Conservation (phyloP, 1,140 invertebrate genomes). For the Zaprionus tsacasi region DNA sequence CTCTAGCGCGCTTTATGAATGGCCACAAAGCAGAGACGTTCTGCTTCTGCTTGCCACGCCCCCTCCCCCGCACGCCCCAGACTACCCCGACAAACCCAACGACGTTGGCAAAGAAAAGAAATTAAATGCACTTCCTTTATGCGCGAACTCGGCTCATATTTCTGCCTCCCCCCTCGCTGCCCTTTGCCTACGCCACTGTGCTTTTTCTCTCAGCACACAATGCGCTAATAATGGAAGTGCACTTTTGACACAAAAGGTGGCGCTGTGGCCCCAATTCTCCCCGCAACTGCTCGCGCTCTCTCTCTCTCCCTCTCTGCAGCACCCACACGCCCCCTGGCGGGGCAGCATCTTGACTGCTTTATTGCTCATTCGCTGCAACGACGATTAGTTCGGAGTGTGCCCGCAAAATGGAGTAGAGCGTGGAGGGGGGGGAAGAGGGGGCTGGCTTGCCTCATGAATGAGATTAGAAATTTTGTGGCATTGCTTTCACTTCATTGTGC, state of each 20-base stretch:
- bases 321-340: constrained; percentile 1
- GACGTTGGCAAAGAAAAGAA: constrained; percentile 66
- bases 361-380: constrained; percentile 78
- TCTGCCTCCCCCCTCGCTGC: constrained; percentile 16
- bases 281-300: neutral
- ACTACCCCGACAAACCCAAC: constrained; percentile 28
- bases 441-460: constrained; percentile 32
- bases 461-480: constrained; percentile 78
- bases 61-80: neutral
- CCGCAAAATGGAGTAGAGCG: neutral
- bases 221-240: constrained; percentile 81
- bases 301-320: neutral
- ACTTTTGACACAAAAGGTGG: constrained; percentile 81
- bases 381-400: constrained; percentile 59
- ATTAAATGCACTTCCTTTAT: constrained; percentile 82
- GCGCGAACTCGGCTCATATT: constrained; percentile 34
- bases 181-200: no score
- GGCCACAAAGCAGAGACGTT: constrained; percentile 51
- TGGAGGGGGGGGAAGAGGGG: neutral
- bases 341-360: constrained; percentile 56
- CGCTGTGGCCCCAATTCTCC: constrained; percentile 63
- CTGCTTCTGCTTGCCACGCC: constrained; percentile 5
- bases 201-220: constrained; percentile 41
- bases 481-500: constrained; percentile 72
- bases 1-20: constrained; percentile 49